phyloP scores from a whole-genome alignment of 2,888 invertebrate species.

The Eristalis pertinax region DNA sequence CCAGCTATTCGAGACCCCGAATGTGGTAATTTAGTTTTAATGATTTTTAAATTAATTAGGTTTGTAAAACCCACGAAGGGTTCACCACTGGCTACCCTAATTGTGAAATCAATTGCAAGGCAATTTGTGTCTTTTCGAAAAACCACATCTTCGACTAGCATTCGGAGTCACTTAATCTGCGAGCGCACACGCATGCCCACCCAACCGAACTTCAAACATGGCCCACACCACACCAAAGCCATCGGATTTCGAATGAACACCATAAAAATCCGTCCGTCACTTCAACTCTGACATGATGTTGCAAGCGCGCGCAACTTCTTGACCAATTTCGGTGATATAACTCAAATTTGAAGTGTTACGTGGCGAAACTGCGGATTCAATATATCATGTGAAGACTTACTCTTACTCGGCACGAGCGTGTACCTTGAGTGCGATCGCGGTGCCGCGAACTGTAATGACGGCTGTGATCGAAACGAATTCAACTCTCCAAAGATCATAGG shows the following conservation, averaged over 20 bases:
- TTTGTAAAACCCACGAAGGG: conserved; percentile 2
- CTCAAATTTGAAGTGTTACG: conserved; percentile 19
- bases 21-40: conserved; percentile 38
- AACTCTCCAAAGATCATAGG: conserved; percentile 47
- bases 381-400: conserved; percentile 47
- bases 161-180: conserved; percentile 14
- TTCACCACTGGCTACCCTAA: not conserved
- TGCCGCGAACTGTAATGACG: conserved; percentile 16
- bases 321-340: conserved; percentile 48
- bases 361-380: conserved; percentile 30
- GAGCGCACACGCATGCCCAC: conserved; percentile 34
- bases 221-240: conserved; percentile 8
- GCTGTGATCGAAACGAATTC: conserved; percentile 33
- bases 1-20: not conserved
- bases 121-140: not conserved
- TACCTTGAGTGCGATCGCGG: conserved; percentile 25
- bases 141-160: not conserved
- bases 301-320: conserved; percentile 39
- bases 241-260: conserved; percentile 2
- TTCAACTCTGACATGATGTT: conserved; percentile 47
- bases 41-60: conserved; percentile 33
- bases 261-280: too few species aligned
- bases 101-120: not conserved
- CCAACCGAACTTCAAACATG: conserved; percentile 15
- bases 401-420: conserved; percentile 29